These are phyloP conservation scores for Agrypnus murinus DNA, from an alignment of 2,888 invertebrate species.

Conservation along the genomic window DNA sequence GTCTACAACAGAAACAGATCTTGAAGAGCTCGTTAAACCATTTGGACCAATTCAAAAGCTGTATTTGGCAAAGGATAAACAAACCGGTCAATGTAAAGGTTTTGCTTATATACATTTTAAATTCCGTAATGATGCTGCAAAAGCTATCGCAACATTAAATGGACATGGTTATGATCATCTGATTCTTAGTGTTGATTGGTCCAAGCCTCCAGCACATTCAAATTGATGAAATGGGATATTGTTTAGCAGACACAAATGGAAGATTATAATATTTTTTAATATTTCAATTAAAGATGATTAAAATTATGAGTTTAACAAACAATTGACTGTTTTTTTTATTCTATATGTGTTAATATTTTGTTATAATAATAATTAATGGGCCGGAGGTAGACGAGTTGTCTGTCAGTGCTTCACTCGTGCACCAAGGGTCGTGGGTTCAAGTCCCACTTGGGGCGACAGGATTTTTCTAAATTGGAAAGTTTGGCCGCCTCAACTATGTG, in stretches of 20 bases:
- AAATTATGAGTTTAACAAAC: no score
- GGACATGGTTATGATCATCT: conserved; percentile 98
- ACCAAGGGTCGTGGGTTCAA: no score
- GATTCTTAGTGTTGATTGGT: conserved; percentile 99
- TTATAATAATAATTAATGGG: no score
- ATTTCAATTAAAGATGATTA: no score
- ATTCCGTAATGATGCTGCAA: conserved; percentile 90
- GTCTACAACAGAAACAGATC: conserved; percentile 94
- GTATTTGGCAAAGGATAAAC: conserved; percentile 96
- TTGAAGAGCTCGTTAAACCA: conserved; percentile 95
- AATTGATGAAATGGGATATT: conserved; percentile 43
- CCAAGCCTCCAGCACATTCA: conserved; percentile 80
- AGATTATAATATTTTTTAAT: conserved; percentile 10
- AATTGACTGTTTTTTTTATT: no score
- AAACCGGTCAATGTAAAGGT: conserved; percentile 92
- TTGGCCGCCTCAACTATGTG: no score
- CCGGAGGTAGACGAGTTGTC: no score
- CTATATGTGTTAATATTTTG: no score
- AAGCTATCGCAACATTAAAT: conserved; percentile 91
- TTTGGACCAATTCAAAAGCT: conserved; percentile 96
- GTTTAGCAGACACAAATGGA: no score
- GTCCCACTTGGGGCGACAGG: no score
- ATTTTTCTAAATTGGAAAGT: no score
- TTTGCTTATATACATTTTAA: conserved; percentile 99
- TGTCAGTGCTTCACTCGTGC: no score